Conservation (phyloP, 2,797 vertebrate genomes). For the Sibirionetta formosa region DNA sequence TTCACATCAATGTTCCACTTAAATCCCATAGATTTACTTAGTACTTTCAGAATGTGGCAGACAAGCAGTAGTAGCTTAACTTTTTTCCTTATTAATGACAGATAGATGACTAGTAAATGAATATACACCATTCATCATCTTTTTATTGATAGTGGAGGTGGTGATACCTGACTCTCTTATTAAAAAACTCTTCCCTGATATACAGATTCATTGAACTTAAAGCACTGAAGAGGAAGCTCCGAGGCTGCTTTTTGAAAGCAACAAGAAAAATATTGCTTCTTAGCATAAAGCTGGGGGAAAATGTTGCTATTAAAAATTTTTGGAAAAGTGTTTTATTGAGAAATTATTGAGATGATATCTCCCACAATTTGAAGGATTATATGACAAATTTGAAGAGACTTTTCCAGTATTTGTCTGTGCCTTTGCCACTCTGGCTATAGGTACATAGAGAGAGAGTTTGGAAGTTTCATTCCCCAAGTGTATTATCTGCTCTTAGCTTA, state of each 20-base stretch:
- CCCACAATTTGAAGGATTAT: background rate
- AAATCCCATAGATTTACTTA: background rate
- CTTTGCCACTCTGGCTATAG: background rate
- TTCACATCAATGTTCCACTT: background rate
- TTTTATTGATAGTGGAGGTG: background rate
- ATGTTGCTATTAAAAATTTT: background rate
- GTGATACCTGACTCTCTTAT: background rate
- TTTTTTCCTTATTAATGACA: background rate
- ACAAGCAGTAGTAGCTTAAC: background rate
- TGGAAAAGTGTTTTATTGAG: background rate
- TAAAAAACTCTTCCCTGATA: background rate
- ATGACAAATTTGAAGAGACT: background rate
- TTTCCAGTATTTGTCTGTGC: background rate
- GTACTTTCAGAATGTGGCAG: background rate
- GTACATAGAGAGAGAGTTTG: background rate
- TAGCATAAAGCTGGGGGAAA: fast-evolving
- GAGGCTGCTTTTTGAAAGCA: background rate
- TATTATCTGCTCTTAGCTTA: background rate
- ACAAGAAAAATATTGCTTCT: background rate
- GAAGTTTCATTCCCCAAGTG: background rate
- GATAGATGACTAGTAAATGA: background rate
- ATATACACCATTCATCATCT: background rate
- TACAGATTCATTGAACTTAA: background rate
- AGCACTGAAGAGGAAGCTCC: background rate
- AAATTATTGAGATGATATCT: background rate